Percentiles rank a stretch among this genome's conserved stretches.
Conservation (phyloP, 2,888 invertebrate genomes). For the Habroteleia sp. region DNA sequence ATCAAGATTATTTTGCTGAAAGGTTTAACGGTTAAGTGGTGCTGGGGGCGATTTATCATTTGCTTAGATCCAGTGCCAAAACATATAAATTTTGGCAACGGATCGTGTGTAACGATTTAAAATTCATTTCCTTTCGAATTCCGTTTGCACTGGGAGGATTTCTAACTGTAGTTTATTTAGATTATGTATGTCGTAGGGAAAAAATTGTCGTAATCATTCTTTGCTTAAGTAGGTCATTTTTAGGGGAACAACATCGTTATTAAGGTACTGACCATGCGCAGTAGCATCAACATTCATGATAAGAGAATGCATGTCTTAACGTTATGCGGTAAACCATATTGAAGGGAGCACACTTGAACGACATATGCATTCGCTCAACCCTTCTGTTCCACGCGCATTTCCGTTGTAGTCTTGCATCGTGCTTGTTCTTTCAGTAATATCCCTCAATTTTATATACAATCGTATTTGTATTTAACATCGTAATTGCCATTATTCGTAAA, state of each 20-base stretch:
- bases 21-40: constrained; percentile 5
- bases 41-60: neutral
- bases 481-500: too few relatives aligned
- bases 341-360: constrained; percentile 53
- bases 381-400: constrained; percentile 50
- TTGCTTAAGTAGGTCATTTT: constrained; percentile 22
- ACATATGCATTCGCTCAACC: constrained; percentile 56
- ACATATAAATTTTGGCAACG: neutral
- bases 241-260: constrained; percentile 4
- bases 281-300: constrained; percentile 28
- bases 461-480: too few relatives aligned
- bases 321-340: constrained; percentile 41
- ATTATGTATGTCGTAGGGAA: too few relatives aligned
- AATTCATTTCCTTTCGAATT: too few relatives aligned
- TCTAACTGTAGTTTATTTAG: too few relatives aligned
- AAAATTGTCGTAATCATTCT: constrained; percentile 9
- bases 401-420: constrained; percentile 37
- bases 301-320: constrained; percentile 40
- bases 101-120: too few relatives aligned
- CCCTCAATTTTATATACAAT: neutral
- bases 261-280: constrained; percentile 7
- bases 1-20: constrained; percentile 11
- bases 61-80: neutral
- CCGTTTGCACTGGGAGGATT: too few relatives aligned
- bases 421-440: constrained; percentile 27